Evolutionary conservation across 2,888 invertebrate species (phyloP), one percentile per base, ranked within the genome.

Genomic region (Erannis defoliaria): DNA sequence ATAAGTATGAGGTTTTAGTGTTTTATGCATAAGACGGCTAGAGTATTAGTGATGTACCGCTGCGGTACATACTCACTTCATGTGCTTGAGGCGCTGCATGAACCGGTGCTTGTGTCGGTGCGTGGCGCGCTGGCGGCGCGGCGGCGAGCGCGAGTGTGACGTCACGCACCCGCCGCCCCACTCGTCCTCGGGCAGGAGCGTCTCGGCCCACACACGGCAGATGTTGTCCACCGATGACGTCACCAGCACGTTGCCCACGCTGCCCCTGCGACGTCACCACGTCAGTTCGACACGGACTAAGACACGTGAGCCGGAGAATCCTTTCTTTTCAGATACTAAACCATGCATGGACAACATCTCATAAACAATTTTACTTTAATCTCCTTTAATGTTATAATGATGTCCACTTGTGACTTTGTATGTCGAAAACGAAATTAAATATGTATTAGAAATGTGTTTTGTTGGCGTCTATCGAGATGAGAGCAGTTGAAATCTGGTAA

Each of bases 151-250:
- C 26, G 95, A 94, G 83, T 95, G 95, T 79, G 95, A 88, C 70
- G 90, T 82, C 73, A 85, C 86, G 58, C 86, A 84, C 60, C 94
- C 94, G 12, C 94, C 91, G 64, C 94, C 94, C 92, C 93, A 94
- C 55, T 99, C 99, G 93, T 99, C 99, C 82, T 99, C 99, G 0
- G 99, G 99, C 69, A 99, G 94, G 64, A 99, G 96, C 0, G 99
- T 99, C 93, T 99, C 99, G 55, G 98, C 97, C 99, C 99, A 99
- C 74, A 99, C 96, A 70, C 99, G 96, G 83, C 99, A 99, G 77
- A 99, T 99, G 92, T 99, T 99, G 91, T 99, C 99, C 81, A 97
- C 95, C 88, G 99, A 99, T 50, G 99, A 99, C 60, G 99, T 99
- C 62, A 99, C 98, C 73, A 99, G 89, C 96, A 99, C 98, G 91